A percentile compares a stretch with the other conserved stretches of the same genome.
Conservation (phyloP, 2,888 invertebrate genomes). For the Eubasilissa splendida region DNA sequence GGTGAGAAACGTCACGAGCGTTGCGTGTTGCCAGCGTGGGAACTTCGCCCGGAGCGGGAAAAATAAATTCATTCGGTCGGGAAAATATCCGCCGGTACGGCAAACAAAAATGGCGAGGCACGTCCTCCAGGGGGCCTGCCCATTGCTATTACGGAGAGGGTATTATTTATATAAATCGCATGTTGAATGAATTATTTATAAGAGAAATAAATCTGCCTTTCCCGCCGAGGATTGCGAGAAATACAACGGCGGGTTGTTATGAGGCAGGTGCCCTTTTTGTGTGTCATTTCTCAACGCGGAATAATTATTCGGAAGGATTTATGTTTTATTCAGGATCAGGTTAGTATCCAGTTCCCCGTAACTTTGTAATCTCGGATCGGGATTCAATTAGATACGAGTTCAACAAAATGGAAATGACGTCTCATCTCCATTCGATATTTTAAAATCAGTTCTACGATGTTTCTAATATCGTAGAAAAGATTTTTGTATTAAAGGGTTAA, state of each 20-base stretch:
- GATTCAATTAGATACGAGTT: no score
- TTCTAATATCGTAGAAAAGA: no score
- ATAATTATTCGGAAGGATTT: neutral
- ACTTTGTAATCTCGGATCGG: no score
- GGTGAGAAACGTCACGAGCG: constrained; percentile 17
- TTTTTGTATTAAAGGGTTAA: no score
- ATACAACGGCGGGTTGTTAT: neutral
- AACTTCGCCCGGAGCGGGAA: neutral
- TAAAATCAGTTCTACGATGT: no score
- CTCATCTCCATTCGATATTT: no score
- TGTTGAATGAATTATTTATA: constrained; percentile 42
- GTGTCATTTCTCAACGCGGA: neutral
- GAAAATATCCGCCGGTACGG: neutral
- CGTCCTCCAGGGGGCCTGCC: neutral
- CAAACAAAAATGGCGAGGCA: neutral
- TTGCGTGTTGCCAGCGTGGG: neutral
- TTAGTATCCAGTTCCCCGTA: no score
- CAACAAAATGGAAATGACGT: no score
- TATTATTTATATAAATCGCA: constrained; percentile 37
- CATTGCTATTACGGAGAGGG: neutral
- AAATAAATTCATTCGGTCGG: constrained; percentile 19
- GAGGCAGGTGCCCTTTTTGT: neutral
- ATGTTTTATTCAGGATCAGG: neutral
- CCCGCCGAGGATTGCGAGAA: constrained; percentile 2
- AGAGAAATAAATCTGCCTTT: constrained; percentile 25